Base-by-base conservation (phyloP, 2,113 vertebrate genomes). In the Rhombomys opimus region DNA sequence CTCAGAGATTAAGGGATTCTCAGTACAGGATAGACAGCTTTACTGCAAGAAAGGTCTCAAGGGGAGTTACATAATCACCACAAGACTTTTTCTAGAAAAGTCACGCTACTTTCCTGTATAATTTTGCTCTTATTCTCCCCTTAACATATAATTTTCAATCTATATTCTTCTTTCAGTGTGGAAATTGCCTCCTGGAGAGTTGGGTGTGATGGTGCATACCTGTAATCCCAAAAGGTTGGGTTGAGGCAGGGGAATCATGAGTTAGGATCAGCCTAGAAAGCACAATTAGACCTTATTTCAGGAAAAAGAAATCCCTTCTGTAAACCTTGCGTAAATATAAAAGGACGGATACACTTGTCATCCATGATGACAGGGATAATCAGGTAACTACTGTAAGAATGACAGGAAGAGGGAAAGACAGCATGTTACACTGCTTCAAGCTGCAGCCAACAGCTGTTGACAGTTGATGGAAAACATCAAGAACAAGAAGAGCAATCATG, bases 261-360 rank as follows among this genome's bases (percentile, higher is more conserved):
- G 35, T 88, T 88, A 72, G 68, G 63, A 50, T 20, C 15, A 46
- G 25, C 27, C 17, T 68, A 9, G 9, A 14, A 46, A 68, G 52
- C 61, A 57, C 12, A 61, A 22, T 20, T 41, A 50, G 63, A 85
- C 30, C 84, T 25, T 67, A 35, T 50, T 61, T 87, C 41, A 68
- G 25, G 50, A 86, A 32, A 86, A 63, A 65, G 46, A 87, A 78
- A 59, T 92, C 14, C 23, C 4, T 68, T 85, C 57, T 75, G 50
- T 38, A 92, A 95, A 94, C 9, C 32, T 67, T 95, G 54, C 35
- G 52, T 90, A 95, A 91, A 88, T 80, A 85, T 59, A 52, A 75
- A 87, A 87, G 50, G 23, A 85, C 30, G 41, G 10, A 14, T 81
- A 25, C 63, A 57, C 91, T 86, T 63, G 27, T 88, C 52, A 35